Evolutionary conservation across 2,113 vertebrate genomes (phyloP).

Genomic region (Chaetura pelagica): DNA sequence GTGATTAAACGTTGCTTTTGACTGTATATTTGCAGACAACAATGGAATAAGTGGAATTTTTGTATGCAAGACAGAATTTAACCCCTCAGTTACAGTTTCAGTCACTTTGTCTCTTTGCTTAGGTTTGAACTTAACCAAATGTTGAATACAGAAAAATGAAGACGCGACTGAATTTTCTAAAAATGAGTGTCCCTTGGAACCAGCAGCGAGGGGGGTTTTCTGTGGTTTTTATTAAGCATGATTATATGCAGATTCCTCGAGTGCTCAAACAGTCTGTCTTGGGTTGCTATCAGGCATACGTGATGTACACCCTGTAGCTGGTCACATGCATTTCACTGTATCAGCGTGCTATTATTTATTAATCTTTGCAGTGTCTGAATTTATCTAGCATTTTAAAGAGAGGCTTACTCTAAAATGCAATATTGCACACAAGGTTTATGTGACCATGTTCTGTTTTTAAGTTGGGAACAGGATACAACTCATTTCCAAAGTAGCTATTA

Average conservation of each 20-base stretch:
- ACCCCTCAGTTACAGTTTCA: not conserved
- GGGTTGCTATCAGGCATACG: conserved; percentile 15
- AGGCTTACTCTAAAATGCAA: not conserved
- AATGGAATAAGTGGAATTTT: not conserved
- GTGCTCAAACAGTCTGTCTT: conserved; percentile 20
- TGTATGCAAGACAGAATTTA: not conserved
- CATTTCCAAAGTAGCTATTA: not conserved
- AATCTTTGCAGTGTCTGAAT: not conserved
- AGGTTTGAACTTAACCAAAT: no score
- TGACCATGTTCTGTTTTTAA: not conserved
- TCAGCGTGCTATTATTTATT: not conserved
- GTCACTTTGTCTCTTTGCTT: not conserved
- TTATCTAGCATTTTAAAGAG: not conserved
- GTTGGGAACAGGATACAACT: not conserved
- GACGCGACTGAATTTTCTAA: not conserved
- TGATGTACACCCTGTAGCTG: conserved; percentile 26
- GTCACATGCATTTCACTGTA: not conserved
- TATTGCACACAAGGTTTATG: fast-evolving
- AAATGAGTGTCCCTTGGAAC: not conserved
- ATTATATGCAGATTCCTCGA: conserved; percentile 57
- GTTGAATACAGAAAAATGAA: not conserved
- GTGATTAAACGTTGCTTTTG: conserved; percentile 1
- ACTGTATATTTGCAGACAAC: not conserved
- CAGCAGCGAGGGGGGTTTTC: not conserved
- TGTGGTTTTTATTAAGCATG: conserved; percentile 53